Evolutionary conservation across 2,888 invertebrate species (phyloP), one percentile per base, ranked within the genome.

Genomic region (Lasioglossum leucozonium): DNA sequence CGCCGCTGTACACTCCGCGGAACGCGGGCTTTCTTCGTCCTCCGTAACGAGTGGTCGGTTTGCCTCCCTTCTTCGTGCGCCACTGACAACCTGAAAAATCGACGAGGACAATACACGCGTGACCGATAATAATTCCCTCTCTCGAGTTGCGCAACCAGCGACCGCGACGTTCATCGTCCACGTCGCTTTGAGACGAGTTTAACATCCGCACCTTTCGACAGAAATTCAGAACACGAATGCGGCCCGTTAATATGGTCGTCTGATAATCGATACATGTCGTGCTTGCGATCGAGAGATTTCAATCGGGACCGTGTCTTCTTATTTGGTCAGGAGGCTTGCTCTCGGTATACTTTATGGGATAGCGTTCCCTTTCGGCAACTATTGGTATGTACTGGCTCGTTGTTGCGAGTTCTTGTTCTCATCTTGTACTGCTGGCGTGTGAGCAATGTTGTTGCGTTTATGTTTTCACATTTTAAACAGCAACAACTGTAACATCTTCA

Each of bases 211-310:
- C 40, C 77, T 78, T 65, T 26, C 65, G 65, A 10, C 67, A 72
- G 22, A 67, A 67, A 79, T 79, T 42, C 67, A 34, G 75, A 51
- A 74, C 81, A 44, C 51, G n/a, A 8, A 34, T 30, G 47, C 67
- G 42, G 55, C 62, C 47, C 51, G 72, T 72, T 51, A 51, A 81
- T 81, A 72, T 34, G 30, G 47, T 16, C n/a, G 72, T 2, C 16
- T 10, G 65, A 26, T 72, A 55, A 81, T 81, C 78, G 77, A 78
- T 81, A 51, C 30, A 34, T 40, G 40, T 51, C 72, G n/a, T n/a
- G n/a, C n/a, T 6, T 6, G 42, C 4, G 10, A 47, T 18, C 13
- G 26, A 30, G 65, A 58, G 58, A 77, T 62, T 62, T 62, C 62
- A 42, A 26, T 18, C 40, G 42, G 18, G 5, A 16, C 40, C 5